Percentiles rank a stretch among this genome's conserved stretches.
phyloP scores from a whole-genome alignment of 2,113 vertebrate species.

The Herpetotheres cachinnans region DNA sequence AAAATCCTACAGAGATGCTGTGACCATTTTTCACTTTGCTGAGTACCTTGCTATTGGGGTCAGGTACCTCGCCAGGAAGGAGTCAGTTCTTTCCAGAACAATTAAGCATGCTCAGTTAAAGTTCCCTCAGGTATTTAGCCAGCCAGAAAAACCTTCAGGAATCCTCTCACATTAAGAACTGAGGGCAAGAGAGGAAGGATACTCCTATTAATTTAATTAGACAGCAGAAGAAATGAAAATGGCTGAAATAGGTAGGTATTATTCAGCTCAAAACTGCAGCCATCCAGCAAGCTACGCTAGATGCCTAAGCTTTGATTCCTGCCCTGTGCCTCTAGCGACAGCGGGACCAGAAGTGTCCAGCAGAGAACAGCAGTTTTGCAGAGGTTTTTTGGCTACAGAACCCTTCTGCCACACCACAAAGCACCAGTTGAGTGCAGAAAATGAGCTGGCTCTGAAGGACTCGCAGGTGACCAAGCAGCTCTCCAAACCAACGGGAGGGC shows the following conservation, averaged over 20 bases:
- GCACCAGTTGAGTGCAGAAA: rapidly evolving
- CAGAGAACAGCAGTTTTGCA: neutral
- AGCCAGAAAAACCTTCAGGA: neutral
- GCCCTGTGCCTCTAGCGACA: neutral
- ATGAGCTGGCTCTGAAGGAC: neutral
- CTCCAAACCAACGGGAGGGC: neutral
- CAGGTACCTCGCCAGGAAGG: neutral
- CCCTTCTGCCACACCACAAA: neutral
- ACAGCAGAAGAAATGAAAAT: neutral
- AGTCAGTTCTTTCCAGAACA: neutral
- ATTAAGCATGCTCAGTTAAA: neutral
- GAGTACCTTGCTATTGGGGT: neutral
- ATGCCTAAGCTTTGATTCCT: neutral
- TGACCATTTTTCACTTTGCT: neutral
- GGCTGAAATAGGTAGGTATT: neutral
- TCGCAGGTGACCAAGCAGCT: neutral
- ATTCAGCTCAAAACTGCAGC: neutral
- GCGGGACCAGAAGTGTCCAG: neutral
- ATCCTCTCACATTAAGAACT: neutral
- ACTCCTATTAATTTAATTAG: neutral
- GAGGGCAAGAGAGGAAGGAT: neutral
- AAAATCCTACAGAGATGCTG: neutral
- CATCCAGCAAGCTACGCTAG: neutral
- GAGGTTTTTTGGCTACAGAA: neutral
- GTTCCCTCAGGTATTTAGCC: neutral